Conservation (phyloP, 2,888 invertebrate genomes). For the Callinectes sapidus region DNA sequence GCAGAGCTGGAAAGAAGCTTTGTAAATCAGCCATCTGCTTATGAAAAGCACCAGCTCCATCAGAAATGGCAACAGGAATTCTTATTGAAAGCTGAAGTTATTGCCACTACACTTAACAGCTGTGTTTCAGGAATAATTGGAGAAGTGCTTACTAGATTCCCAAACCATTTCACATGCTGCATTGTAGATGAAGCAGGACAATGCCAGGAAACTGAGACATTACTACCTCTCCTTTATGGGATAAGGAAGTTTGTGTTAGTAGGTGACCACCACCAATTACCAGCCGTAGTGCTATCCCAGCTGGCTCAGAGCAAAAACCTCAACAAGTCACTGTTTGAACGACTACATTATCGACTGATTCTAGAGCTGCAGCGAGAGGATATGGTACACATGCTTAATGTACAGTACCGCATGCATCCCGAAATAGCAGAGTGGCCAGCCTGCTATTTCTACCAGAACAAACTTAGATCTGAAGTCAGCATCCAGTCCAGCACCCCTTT, state of each 20-base stretch:
- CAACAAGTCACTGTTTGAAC: conserved; percentile 86
- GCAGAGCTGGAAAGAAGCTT: conserved; percentile 65
- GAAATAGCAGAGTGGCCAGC: conserved; percentile 89
- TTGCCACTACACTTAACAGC: conserved; percentile 84
- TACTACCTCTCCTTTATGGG: conserved; percentile 87
- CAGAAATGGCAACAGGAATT: conserved; percentile 61
- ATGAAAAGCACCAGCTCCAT: conserved; percentile 40
- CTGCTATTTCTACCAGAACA: conserved; percentile 82
- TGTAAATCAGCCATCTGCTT: conserved; percentile 38
- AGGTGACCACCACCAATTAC: conserved; percentile 91
- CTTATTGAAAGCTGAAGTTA: conserved; percentile 80
- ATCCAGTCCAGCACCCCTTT: conserved; percentile 76
- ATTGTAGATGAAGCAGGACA: conserved; percentile 93
- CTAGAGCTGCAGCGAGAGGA: conserved; percentile 59
- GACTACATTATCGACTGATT: conserved; percentile 80
- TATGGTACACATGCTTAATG: conserved; percentile 73
- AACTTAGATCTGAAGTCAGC: conserved; percentile 75
- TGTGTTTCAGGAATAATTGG: conserved; percentile 73
- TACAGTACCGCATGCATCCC: conserved; percentile 91
- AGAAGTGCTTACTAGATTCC: conserved; percentile 36
- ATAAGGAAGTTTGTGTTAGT: conserved; percentile 87
- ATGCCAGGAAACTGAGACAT: conserved; percentile 87
- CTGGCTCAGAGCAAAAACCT: conserved; percentile 83
- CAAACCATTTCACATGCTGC: conserved; percentile 80
- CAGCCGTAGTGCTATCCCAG: conserved; percentile 87